phyloP scores from a whole-genome alignment of 2,888 invertebrate species.

The Aphodius granarius region DNA sequence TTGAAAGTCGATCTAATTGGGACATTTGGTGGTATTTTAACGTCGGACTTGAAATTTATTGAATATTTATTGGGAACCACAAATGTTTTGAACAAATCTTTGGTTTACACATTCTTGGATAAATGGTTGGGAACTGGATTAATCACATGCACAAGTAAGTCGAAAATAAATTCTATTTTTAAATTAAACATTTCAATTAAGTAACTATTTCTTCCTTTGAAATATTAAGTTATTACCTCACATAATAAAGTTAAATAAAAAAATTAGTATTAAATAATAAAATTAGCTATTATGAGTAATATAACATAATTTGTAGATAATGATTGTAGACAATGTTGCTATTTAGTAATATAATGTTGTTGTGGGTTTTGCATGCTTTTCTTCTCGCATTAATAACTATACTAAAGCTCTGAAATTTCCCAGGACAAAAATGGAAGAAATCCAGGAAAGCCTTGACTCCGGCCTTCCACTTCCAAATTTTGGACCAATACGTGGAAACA shows the following conservation, averaged over 20 bases:
- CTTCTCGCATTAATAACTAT: too few relatives aligned
- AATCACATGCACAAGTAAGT: background rate
- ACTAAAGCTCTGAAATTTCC: background rate
- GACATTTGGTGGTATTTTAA: background rate
- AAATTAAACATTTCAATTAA: too few relatives aligned
- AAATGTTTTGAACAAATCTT: background rate
- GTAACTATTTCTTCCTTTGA: too few relatives aligned
- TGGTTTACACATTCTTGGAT: background rate
- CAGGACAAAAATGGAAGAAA: constrained; percentile 43
- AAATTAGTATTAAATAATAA: too few relatives aligned
- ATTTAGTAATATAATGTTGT: too few relatives aligned
- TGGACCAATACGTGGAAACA: constrained; percentile 48
- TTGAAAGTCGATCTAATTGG: background rate
- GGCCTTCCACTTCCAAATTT: constrained; percentile 51
- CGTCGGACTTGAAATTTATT: background rate
- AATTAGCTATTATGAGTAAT: too few relatives aligned
- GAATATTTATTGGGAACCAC: background rate
- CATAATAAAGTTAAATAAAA: too few relatives aligned
- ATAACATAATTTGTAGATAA: too few relatives aligned
- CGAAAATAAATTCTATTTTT: background rate
- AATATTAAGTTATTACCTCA: too few relatives aligned
- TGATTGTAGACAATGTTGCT: too few relatives aligned
- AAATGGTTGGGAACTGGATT: background rate
- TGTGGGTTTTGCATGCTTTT: too few relatives aligned
- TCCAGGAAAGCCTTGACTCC: constrained; percentile 52